Base-by-base conservation (phyloP, 2,113 vertebrate genomes). In the Butorides virescens region DNA sequence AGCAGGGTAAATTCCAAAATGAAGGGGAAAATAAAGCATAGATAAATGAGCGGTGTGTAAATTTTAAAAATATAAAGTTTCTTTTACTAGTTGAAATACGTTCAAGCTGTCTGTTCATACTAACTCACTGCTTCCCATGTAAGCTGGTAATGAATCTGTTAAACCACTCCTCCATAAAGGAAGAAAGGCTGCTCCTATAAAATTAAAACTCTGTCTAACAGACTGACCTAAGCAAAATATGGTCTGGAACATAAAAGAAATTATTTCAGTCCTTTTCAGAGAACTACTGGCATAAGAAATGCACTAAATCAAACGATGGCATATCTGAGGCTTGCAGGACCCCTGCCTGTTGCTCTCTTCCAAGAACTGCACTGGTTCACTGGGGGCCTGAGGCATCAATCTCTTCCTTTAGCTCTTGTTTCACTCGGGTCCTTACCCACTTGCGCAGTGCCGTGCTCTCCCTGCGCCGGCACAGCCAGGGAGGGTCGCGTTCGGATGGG, bases 171-270 rank as follows among this genome's bases (percentile, higher is more conserved):
- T 68, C 68, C 14, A 2, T n/a, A 63, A 90, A 81, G 49, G 68
- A 85, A 56, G 39, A 93, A 86, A 95, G 37, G 25, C 47, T 50
- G 26, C 66, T 97, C 81, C 73, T 82, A 89, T 92, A 89, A 97
- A 94, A 90, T 91, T 82, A 82, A 78, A 97, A 84, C 56, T 85
- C 72, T 65, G 19, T 91, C 90, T 83, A 89, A 93, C 70, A 94
- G 76, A 91, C 46, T 49, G 42, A 85, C 70, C 63, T 47, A 29
- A 83, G 52, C 71, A 86, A 93, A 96, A 73, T 89, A 85, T 2
- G 22, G 23, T 56, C 66, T 74, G 74, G 46, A 91, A 65, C 63
- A 66, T 34, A 27, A 86, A 90, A 94, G 2, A 81, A 70, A 90
- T 77, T 46, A 74, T 92, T 96, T 66, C 62, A 87, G 17, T 62